Percentiles rank a stretch among this genome's conserved stretches.
Evolutionary conservation across 2,888 invertebrate species (phyloP).

Genomic region (Automeris io): DNA sequence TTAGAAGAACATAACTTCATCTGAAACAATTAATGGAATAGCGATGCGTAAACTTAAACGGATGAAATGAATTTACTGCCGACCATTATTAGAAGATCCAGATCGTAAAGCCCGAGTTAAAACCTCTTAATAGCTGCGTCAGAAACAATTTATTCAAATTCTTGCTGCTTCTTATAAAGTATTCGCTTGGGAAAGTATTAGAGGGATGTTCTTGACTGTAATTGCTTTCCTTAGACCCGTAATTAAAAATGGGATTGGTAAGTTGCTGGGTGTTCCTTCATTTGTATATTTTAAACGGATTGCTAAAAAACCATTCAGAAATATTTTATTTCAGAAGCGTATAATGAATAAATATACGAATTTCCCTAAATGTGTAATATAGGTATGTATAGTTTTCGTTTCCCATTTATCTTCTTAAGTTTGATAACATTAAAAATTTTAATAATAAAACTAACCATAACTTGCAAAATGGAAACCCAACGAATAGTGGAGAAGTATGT

Average conservation of each 20-base stretch:
- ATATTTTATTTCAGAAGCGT: too few relatives aligned
- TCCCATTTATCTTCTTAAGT: too few relatives aligned
- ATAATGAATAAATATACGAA: too few relatives aligned
- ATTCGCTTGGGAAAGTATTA: slow-evolving; percentile 29
- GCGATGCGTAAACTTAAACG: slow-evolving; percentile 37
- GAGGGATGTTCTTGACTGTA: slow-evolving; percentile 23
- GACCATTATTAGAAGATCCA: slow-evolving; percentile 47
- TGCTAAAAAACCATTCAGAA: too few relatives aligned
- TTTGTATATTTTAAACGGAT: too few relatives aligned
- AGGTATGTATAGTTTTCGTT: too few relatives aligned
- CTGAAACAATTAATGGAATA: slow-evolving; percentile 34
- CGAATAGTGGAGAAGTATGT: slow-evolving; percentile 11
- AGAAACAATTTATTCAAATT: slow-evolving; percentile 52
- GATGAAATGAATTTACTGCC: slow-evolving; percentile 46
- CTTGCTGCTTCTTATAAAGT: slow-evolving; percentile 32
- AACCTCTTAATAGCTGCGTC: slow-evolving; percentile 47
- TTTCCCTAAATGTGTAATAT: too few relatives aligned
- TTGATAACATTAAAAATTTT: not conserved
- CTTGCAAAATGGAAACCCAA: slow-evolving; percentile 14
- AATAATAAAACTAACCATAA: slow-evolving; percentile 7
- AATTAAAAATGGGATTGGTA: not conserved
- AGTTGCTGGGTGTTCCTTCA: too few relatives aligned
- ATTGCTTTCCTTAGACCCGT: slow-evolving; percentile 22
- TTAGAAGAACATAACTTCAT: slow-evolving; percentile 5
- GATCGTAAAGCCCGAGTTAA: slow-evolving; percentile 50